Evolutionary conservation across 2,888 invertebrate genomes (phyloP).

Genomic region (Crepidodera aurea): DNA sequence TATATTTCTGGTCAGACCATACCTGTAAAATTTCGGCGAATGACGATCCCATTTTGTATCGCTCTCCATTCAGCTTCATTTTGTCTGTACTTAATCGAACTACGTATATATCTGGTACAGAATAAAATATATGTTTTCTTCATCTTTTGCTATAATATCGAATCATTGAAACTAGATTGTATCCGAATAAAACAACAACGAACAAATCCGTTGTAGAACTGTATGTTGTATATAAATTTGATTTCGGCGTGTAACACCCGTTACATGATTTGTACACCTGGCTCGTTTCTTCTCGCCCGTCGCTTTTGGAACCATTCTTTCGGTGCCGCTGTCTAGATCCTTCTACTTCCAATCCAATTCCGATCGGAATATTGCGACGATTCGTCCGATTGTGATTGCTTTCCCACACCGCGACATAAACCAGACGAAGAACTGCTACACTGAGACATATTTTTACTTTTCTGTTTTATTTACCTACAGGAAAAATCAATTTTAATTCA

Average conservation of each 20-base stretch:
- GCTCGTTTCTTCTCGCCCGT: conserved; percentile 47
- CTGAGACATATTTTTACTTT: conserved; percentile 7
- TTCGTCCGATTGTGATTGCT: conserved; percentile 60
- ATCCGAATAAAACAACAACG: neutral
- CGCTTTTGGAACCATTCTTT: neutral
- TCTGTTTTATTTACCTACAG: too few relatives aligned
- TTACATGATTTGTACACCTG: conserved; percentile 52
- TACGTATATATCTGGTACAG: too few relatives aligned
- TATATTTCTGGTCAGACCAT: too few relatives aligned
- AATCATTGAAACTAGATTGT: neutral
- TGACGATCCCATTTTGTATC: too few relatives aligned
- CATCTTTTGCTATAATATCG: too few relatives aligned
- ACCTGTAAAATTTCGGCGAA: too few relatives aligned
- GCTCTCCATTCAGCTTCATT: too few relatives aligned
- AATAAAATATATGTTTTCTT: too few relatives aligned
- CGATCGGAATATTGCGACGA: conserved; percentile 57
- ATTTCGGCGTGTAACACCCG: conserved; percentile 33
- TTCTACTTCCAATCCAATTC: conserved; percentile 56
- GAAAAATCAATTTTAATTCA: too few relatives aligned
- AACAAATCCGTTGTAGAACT: neutral
- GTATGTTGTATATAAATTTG: neutral
- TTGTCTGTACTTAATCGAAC: too few relatives aligned
- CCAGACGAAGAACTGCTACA: conserved; percentile 46
- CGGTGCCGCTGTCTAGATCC: conserved; percentile 10
- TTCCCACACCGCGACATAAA: conserved; percentile 58